phyloP scores from a whole-genome alignment of 2,797 vertebrate genomes.

The Nothura maculosa region DNA sequence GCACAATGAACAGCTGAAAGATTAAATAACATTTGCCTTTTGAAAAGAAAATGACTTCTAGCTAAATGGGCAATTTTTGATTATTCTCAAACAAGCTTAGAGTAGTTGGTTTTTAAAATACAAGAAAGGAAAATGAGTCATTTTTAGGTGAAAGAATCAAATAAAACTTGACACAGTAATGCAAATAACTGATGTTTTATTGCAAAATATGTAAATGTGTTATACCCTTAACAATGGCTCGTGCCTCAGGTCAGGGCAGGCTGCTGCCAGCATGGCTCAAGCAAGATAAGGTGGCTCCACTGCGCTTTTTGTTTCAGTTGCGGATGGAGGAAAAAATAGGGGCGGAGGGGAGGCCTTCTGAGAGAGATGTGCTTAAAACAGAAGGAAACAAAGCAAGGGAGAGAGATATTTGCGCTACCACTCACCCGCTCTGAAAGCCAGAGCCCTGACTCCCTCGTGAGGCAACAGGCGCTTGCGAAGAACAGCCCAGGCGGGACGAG shows the following conservation, averaged over 20 bases:
- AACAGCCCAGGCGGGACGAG: background rate
- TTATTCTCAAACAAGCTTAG: slow-evolving; percentile 99
- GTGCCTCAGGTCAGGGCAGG: slow-evolving; percentile 87
- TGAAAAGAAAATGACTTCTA: slow-evolving; percentile 99
- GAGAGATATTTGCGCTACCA: slow-evolving; percentile 66
- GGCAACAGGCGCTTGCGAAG: background rate
- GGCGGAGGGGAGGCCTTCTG: slow-evolving; percentile 61
- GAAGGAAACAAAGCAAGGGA: slow-evolving; percentile 74
- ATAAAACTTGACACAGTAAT: slow-evolving; percentile 91
- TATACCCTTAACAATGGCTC: slow-evolving; percentile 89
- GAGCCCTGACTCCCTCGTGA: background rate
- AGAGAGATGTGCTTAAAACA: slow-evolving; percentile 74
- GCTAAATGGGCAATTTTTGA: slow-evolving; percentile 99
- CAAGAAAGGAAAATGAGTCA: slow-evolving; percentile 95
- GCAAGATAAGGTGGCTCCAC: slow-evolving; percentile 80
- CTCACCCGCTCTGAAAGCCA: background rate
- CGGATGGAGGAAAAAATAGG: slow-evolving; percentile 62
- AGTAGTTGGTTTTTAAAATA: slow-evolving; percentile 98
- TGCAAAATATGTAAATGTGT: slow-evolving; percentile 91
- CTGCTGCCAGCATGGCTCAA: slow-evolving; percentile 84
- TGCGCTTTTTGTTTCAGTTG: slow-evolving; percentile 76
- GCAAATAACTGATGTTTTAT: slow-evolving; percentile 92
- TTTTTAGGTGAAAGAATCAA: slow-evolving; percentile 97
- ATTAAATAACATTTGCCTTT: slow-evolving; percentile 99
- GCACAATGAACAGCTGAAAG: slow-evolving; percentile 99